These are phyloP conservation scores for Pseudochromis fuscus DNA, from an alignment of 2,797 vertebrate genomes.

Conservation along the genomic window DNA sequence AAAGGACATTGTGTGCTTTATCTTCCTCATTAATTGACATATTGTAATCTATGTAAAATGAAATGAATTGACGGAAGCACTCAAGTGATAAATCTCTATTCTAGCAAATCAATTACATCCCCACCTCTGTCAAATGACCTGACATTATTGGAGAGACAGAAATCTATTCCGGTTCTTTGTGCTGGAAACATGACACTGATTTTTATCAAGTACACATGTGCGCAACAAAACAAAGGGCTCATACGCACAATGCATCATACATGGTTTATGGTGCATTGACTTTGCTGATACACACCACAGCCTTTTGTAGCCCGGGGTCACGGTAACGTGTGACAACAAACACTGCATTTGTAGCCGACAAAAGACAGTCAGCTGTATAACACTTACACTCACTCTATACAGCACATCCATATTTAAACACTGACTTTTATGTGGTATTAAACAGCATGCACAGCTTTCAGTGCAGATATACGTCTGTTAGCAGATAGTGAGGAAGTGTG, in stretches of 20 bases:
- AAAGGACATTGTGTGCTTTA: neutral
- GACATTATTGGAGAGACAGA: constrained; percentile 27
- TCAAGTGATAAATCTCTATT: constrained; percentile 42
- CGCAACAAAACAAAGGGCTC: constrained; percentile 28
- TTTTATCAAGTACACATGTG: constrained; percentile 19
- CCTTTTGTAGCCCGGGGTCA: constrained; percentile 39
- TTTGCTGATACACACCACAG: constrained; percentile 21
- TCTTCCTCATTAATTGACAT: constrained; percentile 14
- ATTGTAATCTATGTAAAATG: neutral
- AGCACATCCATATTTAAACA: constrained; percentile 2
- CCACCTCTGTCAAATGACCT: constrained; percentile 9
- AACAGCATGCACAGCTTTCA: constrained; percentile 8
- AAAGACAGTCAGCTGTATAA: constrained; percentile 16
- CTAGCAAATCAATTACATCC: constrained; percentile 42
- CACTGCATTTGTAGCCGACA: constrained; percentile 13
- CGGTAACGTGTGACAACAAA: constrained; percentile 31
- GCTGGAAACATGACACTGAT: constrained; percentile 1
- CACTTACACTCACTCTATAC: neutral
- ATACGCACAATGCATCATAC: constrained; percentile 30
- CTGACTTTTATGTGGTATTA: constrained; percentile 21
- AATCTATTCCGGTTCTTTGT: constrained; percentile 31
- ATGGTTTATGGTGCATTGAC: constrained; percentile 54
- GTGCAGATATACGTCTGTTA: constrained; percentile 30
- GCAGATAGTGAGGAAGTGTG: constrained; percentile 1
- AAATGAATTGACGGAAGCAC: constrained; percentile 21